Base-by-base conservation (phyloP, 2,113 vertebrate species). In the Coptodon rendalli region DNA sequence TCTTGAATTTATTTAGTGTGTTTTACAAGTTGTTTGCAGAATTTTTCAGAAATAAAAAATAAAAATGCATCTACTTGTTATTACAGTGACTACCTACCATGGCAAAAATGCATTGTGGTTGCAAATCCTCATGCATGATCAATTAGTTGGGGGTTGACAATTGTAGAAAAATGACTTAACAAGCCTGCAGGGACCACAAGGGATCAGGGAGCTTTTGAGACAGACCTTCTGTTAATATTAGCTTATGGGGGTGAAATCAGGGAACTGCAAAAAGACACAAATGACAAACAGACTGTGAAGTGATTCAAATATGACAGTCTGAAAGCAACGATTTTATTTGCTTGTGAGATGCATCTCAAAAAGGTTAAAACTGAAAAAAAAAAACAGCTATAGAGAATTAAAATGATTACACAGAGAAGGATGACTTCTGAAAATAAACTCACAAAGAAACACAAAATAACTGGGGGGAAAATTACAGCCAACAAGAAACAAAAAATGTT, bases 391-490 rank as follows among this genome's bases (percentile, higher is more conserved):
- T 40, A 43, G 19, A 14, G 71, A 76, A 48, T 27, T 17, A 76
- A 48, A 29, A 76, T 48, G 11, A 48, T 27, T 73, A 48, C 71
- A 76, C 4, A 29, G 22, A 48, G 24, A 31, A 48, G 4, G 71
- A 19, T 3, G 5, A 3, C 2, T 76, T 27, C 68, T 73, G 22
- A 73, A 27, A 76, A 1, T 27, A 48, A 76, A 19, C 6, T 27
- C 22, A 27, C 38, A 45, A 14, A 71, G 12, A 24, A 22, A 43
- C 66, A 14, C 5, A 73, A 45, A 76, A 17, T 17, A 76, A 48
- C 24, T 61, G 57, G 59, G 59, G 50, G 0, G 0, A 2, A 4
- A 34, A 63, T 1, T 19, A 63, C 1, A 63, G 16, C 9, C 17
- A 6, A 19, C 34, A 61, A 5, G 16, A 61, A 34, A 9, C 14